Evolutionary conservation across 2,797 vertebrate genomes (phyloP).

Genomic region (Kryptolebias ocellatus): DNA sequence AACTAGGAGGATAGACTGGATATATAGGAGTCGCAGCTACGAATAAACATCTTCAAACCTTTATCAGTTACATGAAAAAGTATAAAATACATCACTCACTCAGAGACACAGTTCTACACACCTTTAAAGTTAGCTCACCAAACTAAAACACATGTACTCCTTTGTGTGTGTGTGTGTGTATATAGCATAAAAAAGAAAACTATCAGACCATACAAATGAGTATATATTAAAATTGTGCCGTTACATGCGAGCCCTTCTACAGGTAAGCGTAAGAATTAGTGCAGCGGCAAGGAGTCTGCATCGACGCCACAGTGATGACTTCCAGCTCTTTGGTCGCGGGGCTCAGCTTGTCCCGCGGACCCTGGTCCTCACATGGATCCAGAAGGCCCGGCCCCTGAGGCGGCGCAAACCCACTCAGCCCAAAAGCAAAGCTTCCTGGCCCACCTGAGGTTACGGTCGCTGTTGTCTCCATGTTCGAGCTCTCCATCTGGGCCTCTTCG

Average conservation of each 20-base stretch:
- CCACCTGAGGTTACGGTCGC: slow-evolving; percentile 92
- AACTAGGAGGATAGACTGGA: slow-evolving; percentile 35
- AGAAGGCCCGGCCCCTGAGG: slow-evolving; percentile 67
- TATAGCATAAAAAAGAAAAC: slow-evolving; percentile 20
- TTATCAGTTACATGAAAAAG: slow-evolving; percentile 47
- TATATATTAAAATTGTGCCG: slow-evolving; percentile 28
- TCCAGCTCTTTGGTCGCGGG: slow-evolving; percentile 91
- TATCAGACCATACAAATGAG: slow-evolving; percentile 39
- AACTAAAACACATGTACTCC: slow-evolving; percentile 36
- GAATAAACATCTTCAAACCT: slow-evolving; percentile 27
- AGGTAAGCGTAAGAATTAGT: slow-evolving; percentile 96
- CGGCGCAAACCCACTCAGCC: slow-evolving; percentile 84
- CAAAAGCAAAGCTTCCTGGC: slow-evolving; percentile 92
- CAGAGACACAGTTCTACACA: slow-evolving; percentile 27
- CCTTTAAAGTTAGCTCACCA: slow-evolving; percentile 38
- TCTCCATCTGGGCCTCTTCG: slow-evolving; percentile 86
- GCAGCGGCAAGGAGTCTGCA: slow-evolving; percentile 98
- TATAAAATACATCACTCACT: slow-evolving; percentile 54
- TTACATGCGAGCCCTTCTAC: slow-evolving; percentile 64
- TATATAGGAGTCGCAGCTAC: slow-evolving; percentile 21
- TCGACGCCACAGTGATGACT: slow-evolving; percentile 95
- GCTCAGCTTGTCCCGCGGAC: slow-evolving; percentile 81
- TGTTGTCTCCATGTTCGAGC: slow-evolving; percentile 88
- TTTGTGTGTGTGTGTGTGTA: slow-evolving; percentile 29
- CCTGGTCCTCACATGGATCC: slow-evolving; percentile 83